phyloP scores from a whole-genome alignment of 2,797 vertebrate genomes.

The Pangasius macronema region DNA sequence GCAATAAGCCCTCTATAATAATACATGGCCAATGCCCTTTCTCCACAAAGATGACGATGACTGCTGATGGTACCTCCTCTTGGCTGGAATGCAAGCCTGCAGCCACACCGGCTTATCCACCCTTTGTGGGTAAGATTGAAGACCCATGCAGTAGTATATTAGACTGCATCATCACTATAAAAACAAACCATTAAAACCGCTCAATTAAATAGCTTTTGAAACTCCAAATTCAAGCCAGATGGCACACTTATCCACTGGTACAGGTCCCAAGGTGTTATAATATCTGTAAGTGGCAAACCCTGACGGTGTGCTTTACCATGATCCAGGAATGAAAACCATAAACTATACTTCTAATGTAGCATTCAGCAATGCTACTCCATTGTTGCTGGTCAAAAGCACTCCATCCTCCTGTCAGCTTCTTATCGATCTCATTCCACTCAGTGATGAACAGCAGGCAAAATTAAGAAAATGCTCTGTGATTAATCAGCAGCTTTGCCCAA shows the following conservation, averaged over 20 bases:
- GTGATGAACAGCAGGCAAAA: background rate
- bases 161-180: too few relatives aligned
- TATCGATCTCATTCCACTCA: background rate
- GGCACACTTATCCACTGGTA: background rate
- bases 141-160: too few relatives aligned
- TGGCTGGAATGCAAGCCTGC: background rate
- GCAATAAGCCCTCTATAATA: background rate
- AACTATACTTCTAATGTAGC: background rate
- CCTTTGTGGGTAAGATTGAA: background rate
- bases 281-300: background rate
- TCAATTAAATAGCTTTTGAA: background rate
- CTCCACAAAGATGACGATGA: background rate
- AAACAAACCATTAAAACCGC: background rate
- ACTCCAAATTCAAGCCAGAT: background rate
- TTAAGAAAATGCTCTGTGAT: background rate
- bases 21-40: background rate
- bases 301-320: background rate
- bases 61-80: background rate
- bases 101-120: too few relatives aligned
- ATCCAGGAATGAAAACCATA: background rate
- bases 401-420: background rate
- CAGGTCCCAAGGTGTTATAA: background rate
- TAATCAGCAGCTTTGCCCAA: background rate
- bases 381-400: background rate
- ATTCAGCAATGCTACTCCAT: background rate